Evolutionary conservation across 2,113 vertebrate genomes (phyloP).

Genomic region (Pseudopodoces humilis): DNA sequence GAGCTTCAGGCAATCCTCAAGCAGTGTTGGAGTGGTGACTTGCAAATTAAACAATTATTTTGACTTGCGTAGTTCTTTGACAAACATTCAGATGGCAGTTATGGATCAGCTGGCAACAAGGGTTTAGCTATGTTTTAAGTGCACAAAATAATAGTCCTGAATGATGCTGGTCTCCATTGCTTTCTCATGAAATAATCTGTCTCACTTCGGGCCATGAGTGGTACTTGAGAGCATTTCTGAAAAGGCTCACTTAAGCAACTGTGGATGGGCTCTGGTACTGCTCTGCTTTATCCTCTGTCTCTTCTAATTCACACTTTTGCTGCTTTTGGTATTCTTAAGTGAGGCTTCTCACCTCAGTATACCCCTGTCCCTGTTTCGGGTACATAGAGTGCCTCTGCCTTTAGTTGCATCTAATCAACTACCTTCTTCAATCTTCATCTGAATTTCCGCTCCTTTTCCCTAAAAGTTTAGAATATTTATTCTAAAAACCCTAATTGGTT

Average conservation of each 20-base stretch:
- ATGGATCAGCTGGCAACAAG: background rate
- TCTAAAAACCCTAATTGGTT: background rate
- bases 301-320: background rate
- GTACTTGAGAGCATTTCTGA: background rate
- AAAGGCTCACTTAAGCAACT: background rate
- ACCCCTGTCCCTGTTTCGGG: background rate
- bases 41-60: background rate
- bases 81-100: background rate
- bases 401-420: background rate
- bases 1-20: background rate
- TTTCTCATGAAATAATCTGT: background rate
- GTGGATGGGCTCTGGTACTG: background rate
- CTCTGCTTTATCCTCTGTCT: background rate
- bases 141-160: background rate
- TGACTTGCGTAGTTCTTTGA: background rate
- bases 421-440: background rate
- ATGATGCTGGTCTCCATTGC: background rate
- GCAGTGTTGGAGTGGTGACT: background rate
- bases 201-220: background rate
- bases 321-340: background rate
- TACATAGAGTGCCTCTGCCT: rapidly evolving
- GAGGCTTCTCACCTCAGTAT: background rate
- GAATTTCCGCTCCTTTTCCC: background rate
- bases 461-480: background rate
- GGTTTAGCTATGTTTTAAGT: background rate